Evolutionary conservation across 2,888 invertebrate genomes (phyloP).

Genomic region (Germaria angustata): DNA sequence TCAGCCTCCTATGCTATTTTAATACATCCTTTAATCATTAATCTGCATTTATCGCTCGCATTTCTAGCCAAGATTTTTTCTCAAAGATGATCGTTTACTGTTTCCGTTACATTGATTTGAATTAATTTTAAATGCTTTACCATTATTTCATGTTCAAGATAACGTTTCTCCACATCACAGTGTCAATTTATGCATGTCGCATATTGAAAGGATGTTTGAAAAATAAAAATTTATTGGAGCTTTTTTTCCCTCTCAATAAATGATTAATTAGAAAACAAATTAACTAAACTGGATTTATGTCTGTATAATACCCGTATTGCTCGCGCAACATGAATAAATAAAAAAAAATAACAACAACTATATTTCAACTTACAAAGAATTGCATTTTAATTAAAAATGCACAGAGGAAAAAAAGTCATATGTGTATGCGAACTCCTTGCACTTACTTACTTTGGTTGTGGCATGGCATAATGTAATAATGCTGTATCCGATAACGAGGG

Average conservation of each 20-base stretch:
- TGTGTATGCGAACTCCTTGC: slow-evolving; percentile 35
- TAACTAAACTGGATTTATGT: slow-evolving; percentile 62
- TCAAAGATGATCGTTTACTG: slow-evolving; percentile 8
- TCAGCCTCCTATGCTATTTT: not conserved
- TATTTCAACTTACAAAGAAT: slow-evolving; percentile 59
- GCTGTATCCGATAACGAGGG: slow-evolving; percentile 8
- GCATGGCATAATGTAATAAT: slow-evolving; percentile 24
- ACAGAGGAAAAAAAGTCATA: slow-evolving; percentile 32
- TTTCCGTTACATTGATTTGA: slow-evolving; percentile 28
- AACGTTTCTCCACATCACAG: not conserved
- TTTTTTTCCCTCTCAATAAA: slow-evolving; percentile 19
- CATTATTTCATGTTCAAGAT: not conserved
- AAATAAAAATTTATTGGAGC: not conserved
- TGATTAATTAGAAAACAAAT: slow-evolving; percentile 66
- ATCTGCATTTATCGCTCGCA: not conserved
- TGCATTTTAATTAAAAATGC: slow-evolving; percentile 62
- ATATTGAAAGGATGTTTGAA: slow-evolving; percentile 34
- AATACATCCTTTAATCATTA: slow-evolving; percentile 26
- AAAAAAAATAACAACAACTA: slow-evolving; percentile 43
- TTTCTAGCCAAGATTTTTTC: not conserved
- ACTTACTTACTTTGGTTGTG: slow-evolving; percentile 28
- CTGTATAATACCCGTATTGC: not conserved
- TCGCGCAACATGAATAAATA: slow-evolving; percentile 1
- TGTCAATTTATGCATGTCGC: slow-evolving; percentile 46
- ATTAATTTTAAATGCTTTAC: slow-evolving; percentile 14